Evolutionary conservation across 2,113 vertebrate genomes (phyloP), one percentile per base, ranked within the genome.

Genomic region (Dunckerocampus dactyliophorus): DNA sequence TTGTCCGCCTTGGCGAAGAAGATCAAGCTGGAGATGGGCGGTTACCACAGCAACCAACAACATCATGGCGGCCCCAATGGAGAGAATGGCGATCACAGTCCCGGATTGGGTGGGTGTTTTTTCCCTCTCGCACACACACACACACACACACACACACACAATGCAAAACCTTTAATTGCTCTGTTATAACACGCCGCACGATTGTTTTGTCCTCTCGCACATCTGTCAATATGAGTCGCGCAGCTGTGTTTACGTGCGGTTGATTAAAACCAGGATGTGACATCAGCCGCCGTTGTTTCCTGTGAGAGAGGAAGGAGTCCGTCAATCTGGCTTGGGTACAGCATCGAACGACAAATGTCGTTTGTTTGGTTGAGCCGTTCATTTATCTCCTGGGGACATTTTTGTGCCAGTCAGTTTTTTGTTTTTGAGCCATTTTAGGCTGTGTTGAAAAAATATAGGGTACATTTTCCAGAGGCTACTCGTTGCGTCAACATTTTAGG

Each of bases 11-110:
- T 97, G 71, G 94, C 94, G 86, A 98, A 98, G 90, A 98, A 98
- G 92, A 97, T 98, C 88, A 98, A 98, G 89, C 85, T 98, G 85
- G 96, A 98, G 92, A 95, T 94, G 37, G 93, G 98, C 92, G 94
- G 91, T 71, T 88, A 92, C 90, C 98, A 95, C 88, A 93, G 95
- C 68, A 92, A 92, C 85, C 93, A 89, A 90, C 95, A 93, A 68
- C 95, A 95, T 76, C 96, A 95, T 67, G 92, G 94, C 71, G 87
- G 92, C 72, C 89, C 89, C 75, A 95, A 97, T 63, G 94, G 92
- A 49, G 95, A 98, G 85, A 98, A 97, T 37, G 94, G 95, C 43
- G 95, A 97, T 84, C 89, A 95, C 85, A 95, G 92, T 90, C 94
- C 93, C 49, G 92, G 93, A 79, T 90, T 98, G 4, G 94, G 95